These are phyloP conservation scores for Vanessa atalanta DNA, from an alignment of 1,140 invertebrate species.

Conservation along the genomic window DNA sequence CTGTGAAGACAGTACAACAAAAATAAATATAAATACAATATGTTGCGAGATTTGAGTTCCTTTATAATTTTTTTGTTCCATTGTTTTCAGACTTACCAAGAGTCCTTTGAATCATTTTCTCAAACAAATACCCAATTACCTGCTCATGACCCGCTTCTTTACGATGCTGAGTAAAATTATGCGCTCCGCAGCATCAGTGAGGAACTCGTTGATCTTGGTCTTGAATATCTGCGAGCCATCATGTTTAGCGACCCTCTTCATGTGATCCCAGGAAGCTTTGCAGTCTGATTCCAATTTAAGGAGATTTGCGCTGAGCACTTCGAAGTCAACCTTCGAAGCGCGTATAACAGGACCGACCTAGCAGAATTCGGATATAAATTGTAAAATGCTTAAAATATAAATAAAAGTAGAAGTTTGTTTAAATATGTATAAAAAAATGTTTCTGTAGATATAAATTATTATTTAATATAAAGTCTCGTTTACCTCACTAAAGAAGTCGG, in stretches of 20 bases:
- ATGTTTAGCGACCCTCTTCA: constrained; percentile 97
- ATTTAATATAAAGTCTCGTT: constrained; percentile 21
- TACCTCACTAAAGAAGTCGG: constrained; percentile 98
- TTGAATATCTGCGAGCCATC: constrained; percentile 94
- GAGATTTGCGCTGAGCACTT: constrained; percentile 92
- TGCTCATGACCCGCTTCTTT: constrained; percentile 94
- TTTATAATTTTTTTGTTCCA: too few relatives aligned
- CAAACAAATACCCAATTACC: constrained; percentile 78
- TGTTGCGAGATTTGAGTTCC: too few relatives aligned
- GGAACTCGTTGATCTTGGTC: constrained; percentile 96
- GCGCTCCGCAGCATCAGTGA: constrained; percentile 97
- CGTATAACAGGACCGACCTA: constrained; percentile 94
- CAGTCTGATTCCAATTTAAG: constrained; percentile 96
- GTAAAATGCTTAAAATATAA: too few relatives aligned
- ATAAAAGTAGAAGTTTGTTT: too few relatives aligned
- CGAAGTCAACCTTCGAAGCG: constrained; percentile 96
- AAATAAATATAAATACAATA: too few relatives aligned
- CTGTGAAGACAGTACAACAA: too few relatives aligned
- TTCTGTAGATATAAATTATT: too few relatives aligned
- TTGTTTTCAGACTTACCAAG: neutral
- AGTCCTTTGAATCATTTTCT: neutral
- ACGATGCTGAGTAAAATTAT: constrained; percentile 97
- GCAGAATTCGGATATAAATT: constrained; percentile 36
- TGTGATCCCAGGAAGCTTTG: constrained; percentile 98
- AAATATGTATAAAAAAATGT: too few relatives aligned